phyloP scores from a whole-genome alignment of 2,113 vertebrate species.

The Pedionomus torquatus region DNA sequence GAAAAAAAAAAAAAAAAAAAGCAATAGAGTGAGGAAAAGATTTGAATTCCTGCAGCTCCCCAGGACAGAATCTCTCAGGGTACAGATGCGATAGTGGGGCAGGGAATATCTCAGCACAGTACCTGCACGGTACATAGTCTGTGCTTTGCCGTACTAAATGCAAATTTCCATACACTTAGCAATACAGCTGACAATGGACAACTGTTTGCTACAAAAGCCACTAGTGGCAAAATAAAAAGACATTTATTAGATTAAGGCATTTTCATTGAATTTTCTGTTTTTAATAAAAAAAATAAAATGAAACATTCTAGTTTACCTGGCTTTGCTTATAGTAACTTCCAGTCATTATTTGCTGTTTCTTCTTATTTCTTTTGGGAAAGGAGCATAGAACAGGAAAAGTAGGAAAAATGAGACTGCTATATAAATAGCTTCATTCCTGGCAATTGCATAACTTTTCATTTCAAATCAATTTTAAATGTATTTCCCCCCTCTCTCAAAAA shows the following conservation, averaged over 20 bases:
- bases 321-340: constrained; percentile 5
- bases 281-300: background rate
- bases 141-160: background rate
- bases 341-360: background rate
- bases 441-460: constrained; percentile 58
- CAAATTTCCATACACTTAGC: background rate
- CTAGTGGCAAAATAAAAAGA: background rate
- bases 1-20: background rate
- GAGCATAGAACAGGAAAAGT: background rate
- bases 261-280: background rate
- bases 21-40: background rate
- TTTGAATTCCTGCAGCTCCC: background rate
- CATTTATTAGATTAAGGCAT: background rate
- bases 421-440: constrained; percentile 47
- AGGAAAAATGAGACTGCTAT: constrained; percentile 21
- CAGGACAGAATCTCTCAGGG: background rate
- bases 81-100: background rate
- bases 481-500: constrained; percentile 28
- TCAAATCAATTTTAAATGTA: constrained; percentile 57
- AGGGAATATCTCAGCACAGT: background rate
- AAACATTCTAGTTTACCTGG: background rate
- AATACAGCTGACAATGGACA: background rate
- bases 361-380: constrained; percentile 40
- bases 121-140: background rate
- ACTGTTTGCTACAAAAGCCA: background rate